A percentile compares a stretch with the other conserved stretches of the same genome.
Conservation (phyloP, 1,140 invertebrate genomes). For the Ditylenchus dipsaci region DNA sequence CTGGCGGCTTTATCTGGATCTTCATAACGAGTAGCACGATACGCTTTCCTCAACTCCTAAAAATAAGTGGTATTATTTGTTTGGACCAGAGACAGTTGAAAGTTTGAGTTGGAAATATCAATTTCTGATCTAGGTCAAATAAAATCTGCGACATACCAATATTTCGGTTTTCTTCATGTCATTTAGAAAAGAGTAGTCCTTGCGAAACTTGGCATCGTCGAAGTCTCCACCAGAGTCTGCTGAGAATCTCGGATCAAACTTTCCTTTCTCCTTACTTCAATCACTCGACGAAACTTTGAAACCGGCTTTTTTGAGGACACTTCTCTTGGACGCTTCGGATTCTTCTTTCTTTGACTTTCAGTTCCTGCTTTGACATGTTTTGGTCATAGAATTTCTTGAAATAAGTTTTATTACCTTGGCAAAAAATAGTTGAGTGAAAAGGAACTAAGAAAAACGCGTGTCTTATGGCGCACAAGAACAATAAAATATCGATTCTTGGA, state of each 20-base stretch:
- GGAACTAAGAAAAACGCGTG: too few species aligned
- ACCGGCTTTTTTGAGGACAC: slow-evolving; percentile 14
- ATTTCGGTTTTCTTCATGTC: slow-evolving; percentile 20
- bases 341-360: neutral
- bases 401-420: too few species aligned
- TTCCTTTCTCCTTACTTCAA: slow-evolving; percentile 4
- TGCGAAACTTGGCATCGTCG: slow-evolving; percentile 20
- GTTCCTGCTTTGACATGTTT: too few species aligned
- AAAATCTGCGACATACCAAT: slow-evolving; percentile 23
- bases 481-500: too few species aligned
- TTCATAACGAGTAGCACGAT: neutral
- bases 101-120: neutral
- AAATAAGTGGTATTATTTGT: neutral
- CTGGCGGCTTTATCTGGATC: slow-evolving; percentile 7
- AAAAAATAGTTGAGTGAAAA: too few species aligned
- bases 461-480: too few species aligned
- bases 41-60: slow-evolving; percentile 2
- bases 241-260: slow-evolving; percentile 24
- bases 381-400: too few species aligned
- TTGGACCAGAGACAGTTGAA: neutral
- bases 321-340: slow-evolving; percentile 12
- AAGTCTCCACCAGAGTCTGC: slow-evolving; percentile 14
- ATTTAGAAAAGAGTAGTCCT: slow-evolving; percentile 26
- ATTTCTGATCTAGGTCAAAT: neutral
- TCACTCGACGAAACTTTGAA: slow-evolving; percentile 16